Evolutionary conservation across 2,113 vertebrate genomes (phyloP).

Genomic region (Proteles cristata): DNA sequence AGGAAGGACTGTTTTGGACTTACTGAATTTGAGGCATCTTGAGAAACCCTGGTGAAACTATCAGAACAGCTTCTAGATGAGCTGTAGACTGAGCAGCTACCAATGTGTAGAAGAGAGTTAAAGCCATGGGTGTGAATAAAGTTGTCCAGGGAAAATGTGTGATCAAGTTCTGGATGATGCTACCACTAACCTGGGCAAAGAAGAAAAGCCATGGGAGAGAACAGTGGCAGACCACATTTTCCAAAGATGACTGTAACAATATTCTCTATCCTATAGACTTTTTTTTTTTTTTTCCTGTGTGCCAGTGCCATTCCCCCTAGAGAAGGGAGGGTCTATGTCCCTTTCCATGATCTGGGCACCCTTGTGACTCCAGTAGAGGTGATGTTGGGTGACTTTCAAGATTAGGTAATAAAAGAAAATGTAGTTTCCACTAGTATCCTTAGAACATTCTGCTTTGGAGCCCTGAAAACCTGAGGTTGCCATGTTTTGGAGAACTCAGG

Average conservation of each 20-base stretch:
- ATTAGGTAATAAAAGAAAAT: conserved; percentile 8
- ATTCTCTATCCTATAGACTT: background rate
- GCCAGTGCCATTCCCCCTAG: background rate
- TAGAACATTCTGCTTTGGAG: background rate
- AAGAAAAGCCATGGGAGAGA: background rate
- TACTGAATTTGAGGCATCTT: background rate
- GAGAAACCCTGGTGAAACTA: conserved; percentile 16
- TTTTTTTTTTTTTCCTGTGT: background rate
- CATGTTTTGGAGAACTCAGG: conserved; percentile 12
- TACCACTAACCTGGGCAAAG: background rate
- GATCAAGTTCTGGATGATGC: background rate
- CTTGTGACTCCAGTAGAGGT: background rate
- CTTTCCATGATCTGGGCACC: background rate
- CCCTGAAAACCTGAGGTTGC: background rate
- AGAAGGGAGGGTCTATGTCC: background rate
- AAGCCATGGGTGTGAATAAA: background rate
- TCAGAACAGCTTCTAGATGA: background rate
- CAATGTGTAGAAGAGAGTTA: background rate
- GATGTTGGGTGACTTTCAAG: background rate
- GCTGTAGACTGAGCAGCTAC: background rate
- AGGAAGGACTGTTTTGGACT: background rate
- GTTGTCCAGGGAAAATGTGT: background rate
- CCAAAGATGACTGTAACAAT: background rate
- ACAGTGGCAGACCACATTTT: background rate
- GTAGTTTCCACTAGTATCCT: background rate